Evolutionary conservation across 1,140 invertebrate species (phyloP).

Genomic region (Drosophila repleta): DNA sequence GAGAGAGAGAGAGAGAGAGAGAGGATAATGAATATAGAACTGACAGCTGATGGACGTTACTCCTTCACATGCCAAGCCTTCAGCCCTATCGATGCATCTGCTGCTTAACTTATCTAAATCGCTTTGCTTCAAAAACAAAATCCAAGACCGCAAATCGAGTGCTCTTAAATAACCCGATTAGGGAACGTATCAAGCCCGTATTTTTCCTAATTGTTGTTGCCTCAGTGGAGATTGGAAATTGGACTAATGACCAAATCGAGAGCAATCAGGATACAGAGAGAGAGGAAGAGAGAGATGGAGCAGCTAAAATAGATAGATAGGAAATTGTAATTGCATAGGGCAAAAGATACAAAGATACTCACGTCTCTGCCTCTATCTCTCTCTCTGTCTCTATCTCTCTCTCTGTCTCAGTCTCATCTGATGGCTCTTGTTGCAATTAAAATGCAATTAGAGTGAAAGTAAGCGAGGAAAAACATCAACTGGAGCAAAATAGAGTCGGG

Average conservation of each 20-base stretch:
- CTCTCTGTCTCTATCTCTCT: no score
- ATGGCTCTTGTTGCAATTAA: slow-evolving; percentile 59
- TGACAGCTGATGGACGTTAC: no score
- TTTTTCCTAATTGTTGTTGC: neutral
- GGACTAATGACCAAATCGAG: slow-evolving; percentile 21
- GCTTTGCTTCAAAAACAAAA: no score
- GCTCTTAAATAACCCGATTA: no score
- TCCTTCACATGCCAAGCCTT: no score
- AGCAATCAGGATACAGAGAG: slow-evolving; percentile 14
- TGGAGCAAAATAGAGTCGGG: slow-evolving; percentile 1
- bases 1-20: no score
- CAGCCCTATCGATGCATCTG: no score
- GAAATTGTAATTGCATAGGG: slow-evolving; percentile 27
- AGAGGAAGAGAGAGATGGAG: neutral
- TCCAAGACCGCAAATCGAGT: no score
- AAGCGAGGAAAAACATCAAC: slow-evolving; percentile 10
- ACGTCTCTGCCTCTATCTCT: neutral
- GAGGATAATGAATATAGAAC: no score
- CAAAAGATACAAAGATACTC: slow-evolving; percentile 17
- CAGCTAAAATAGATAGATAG: slow-evolving; percentile 9
- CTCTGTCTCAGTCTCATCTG: neutral
- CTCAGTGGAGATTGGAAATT: slow-evolving; percentile 8
- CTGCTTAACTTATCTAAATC: no score
- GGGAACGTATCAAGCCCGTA: no score
- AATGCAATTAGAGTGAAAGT: slow-evolving; percentile 69